Conservation (phyloP, 1,140 invertebrate genomes). For the Aplysia californica region DNA sequence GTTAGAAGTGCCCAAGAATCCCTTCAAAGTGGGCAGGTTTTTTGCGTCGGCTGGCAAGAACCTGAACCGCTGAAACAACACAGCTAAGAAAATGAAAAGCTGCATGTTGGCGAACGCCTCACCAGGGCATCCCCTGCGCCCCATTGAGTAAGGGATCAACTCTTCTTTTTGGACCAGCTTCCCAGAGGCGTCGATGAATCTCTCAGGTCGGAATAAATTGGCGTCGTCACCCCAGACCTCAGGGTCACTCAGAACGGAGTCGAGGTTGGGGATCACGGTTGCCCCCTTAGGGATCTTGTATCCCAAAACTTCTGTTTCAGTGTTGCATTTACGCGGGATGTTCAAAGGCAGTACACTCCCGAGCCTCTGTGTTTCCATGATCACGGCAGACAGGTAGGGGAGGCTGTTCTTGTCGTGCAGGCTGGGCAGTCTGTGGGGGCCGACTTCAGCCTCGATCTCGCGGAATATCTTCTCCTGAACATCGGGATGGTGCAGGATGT, state of each 20-base stretch:
- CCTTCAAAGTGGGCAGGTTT: neutral
- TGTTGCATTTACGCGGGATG: slow-evolving; percentile 51
- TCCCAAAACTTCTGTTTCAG: slow-evolving; percentile 49
- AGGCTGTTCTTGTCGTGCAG: slow-evolving; percentile 34
- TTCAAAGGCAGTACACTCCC: slow-evolving; percentile 52
- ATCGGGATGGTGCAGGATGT: slow-evolving; percentile 80
- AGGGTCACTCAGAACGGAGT: slow-evolving; percentile 53
- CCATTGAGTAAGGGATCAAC: slow-evolving; percentile 28
- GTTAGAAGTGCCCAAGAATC: neutral
- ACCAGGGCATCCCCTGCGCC: neutral
- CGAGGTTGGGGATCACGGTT: slow-evolving; percentile 55
- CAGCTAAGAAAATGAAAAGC: neutral
- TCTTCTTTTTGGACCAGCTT: slow-evolving; percentile 10
- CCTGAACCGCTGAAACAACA: neutral
- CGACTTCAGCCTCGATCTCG: slow-evolving; percentile 77
- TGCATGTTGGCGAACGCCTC: slow-evolving; percentile 3
- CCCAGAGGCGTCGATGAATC: slow-evolving; percentile 65
- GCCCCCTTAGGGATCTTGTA: slow-evolving; percentile 59
- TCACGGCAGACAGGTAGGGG: slow-evolving; percentile 38
- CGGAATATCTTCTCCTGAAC: slow-evolving; percentile 84
- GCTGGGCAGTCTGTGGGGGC: slow-evolving; percentile 12
- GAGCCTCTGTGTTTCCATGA: slow-evolving; percentile 44
- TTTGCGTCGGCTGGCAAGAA: neutral
- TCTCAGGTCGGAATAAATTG: slow-evolving; percentile 76
- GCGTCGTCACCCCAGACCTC: slow-evolving; percentile 75